A percentile compares a stretch with the other conserved stretches of the same genome.
phyloP scores from a whole-genome alignment of 1,140 invertebrate species.

The Sweltsa coloradensis region DNA sequence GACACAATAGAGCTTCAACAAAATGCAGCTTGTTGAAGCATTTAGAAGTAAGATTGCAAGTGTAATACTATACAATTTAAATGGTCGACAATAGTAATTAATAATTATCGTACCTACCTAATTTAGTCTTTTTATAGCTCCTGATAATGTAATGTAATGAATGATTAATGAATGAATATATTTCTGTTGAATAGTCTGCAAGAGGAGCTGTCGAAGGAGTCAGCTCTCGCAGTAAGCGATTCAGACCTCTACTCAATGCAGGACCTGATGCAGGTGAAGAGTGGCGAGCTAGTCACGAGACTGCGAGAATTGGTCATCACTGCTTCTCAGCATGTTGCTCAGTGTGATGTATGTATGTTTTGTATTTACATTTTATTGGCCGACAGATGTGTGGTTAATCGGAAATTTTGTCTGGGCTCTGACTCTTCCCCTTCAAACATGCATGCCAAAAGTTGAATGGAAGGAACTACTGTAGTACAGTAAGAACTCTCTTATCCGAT shows the following conservation, averaged over 20 bases:
- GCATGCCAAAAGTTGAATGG: not conserved
- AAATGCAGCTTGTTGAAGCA: not conserved
- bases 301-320: conserved; percentile 45
- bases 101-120: not conserved
- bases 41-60: not conserved
- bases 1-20: not conserved
- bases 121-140: not conserved
- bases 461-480: not conserved
- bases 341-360: conserved; percentile 47
- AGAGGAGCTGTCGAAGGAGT: conserved; percentile 40
- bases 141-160: too few relatives aligned
- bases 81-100: not conserved
- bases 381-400: conserved; percentile 1
- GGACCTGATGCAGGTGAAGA: conserved; percentile 57
- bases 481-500: too few relatives aligned
- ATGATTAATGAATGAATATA: too few relatives aligned
- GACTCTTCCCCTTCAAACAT: not conserved
- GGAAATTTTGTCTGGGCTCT: conserved; percentile 15
- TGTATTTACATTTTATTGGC: conserved; percentile 7
- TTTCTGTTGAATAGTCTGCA: too few relatives aligned
- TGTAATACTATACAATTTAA: too few relatives aligned
- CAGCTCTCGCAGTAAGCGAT: conserved; percentile 47
- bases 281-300: conserved; percentile 41
- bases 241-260: conserved; percentile 62
- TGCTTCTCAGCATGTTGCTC: conserved; percentile 47